Evolutionary conservation across 2,888 invertebrate genomes (phyloP).

Genomic region (Calliphora vomitoria): DNA sequence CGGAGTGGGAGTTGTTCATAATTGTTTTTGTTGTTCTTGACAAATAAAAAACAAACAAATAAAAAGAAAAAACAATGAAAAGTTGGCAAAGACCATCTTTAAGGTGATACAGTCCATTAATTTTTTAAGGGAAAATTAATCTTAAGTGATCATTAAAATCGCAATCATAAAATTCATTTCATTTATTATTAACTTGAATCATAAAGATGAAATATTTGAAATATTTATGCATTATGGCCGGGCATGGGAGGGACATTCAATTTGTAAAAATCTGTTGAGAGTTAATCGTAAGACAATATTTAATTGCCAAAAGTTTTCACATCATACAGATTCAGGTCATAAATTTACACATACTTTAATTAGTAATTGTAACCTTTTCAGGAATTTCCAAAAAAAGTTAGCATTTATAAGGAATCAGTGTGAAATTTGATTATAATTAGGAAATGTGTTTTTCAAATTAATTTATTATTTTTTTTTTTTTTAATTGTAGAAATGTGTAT

Average conservation of each 20-base stretch:
- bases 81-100: slow-evolving; percentile 42
- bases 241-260: background rate
- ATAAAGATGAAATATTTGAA: slow-evolving; percentile 33
- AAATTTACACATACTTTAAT: slow-evolving; percentile 31
- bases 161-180: slow-evolving; percentile 46
- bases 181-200: slow-evolving; percentile 13
- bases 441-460: too few relatives aligned
- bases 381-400: background rate
- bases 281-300: slow-evolving; percentile 11
- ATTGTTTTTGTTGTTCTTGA: slow-evolving; percentile 18
- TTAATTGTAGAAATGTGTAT: too few relatives aligned
- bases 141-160: slow-evolving; percentile 56
- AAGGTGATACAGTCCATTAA: slow-evolving; percentile 62
- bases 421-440: too few relatives aligned
- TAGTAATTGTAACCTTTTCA: slow-evolving; percentile 15
- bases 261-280: slow-evolving; percentile 8
- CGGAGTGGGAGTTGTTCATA: slow-evolving; percentile 16
- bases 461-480: too few relatives aligned
- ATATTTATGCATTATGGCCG: background rate
- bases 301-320: slow-evolving; percentile 49
- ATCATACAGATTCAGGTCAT: slow-evolving; percentile 32
- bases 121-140: slow-evolving; percentile 55
- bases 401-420: too few relatives aligned
- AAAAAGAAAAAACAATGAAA: slow-evolving; percentile 20
- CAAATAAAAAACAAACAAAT: slow-evolving; percentile 23